These are phyloP conservation scores for Uropetala carovei DNA, from an alignment of 2,888 invertebrate species.

Conservation along the genomic window DNA sequence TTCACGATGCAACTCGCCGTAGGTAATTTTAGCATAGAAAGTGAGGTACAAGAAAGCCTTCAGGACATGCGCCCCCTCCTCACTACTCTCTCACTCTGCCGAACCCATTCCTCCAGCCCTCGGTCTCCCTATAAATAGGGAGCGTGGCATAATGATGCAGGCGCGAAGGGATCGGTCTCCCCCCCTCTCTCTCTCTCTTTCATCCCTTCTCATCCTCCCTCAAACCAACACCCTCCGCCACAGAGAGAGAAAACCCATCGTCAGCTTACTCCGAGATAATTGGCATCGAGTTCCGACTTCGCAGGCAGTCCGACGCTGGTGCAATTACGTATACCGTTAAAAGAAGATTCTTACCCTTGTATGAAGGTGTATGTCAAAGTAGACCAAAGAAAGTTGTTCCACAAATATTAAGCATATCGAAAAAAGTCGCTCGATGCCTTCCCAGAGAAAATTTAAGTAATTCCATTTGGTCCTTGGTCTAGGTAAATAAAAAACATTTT, in stretches of 20 bases:
- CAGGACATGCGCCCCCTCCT: constrained; percentile 30
- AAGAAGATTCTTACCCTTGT: background rate
- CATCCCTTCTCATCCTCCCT: constrained; percentile 22
- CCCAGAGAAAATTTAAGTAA: background rate
- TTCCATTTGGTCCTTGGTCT: background rate
- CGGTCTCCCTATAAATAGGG: constrained; percentile 53
- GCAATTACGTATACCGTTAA: background rate
- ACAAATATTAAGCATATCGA: background rate
- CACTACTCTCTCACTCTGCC: background rate
- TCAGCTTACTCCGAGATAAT: constrained; percentile 60
- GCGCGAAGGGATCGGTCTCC: constrained; percentile 4
- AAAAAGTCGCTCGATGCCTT: background rate
- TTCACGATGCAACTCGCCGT: background rate
- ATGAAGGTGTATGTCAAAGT: too few relatives aligned
- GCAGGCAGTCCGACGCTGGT: background rate
- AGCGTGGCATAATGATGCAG: constrained; percentile 56
- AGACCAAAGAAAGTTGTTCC: background rate
- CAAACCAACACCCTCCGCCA: constrained; percentile 26
- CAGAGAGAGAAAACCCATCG: constrained; percentile 49
- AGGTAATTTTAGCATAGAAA: constrained; percentile 62
- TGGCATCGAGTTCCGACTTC: constrained; percentile 62
- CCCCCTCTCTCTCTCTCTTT: constrained; percentile 43
- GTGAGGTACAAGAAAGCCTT: constrained; percentile 50
- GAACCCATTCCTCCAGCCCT: constrained; percentile 52
- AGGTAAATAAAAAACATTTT: too few relatives aligned